These are phyloP conservation scores for Artemia sinica DNA, from an alignment of 2,888 invertebrate genomes.

Conservation along the genomic window DNA sequence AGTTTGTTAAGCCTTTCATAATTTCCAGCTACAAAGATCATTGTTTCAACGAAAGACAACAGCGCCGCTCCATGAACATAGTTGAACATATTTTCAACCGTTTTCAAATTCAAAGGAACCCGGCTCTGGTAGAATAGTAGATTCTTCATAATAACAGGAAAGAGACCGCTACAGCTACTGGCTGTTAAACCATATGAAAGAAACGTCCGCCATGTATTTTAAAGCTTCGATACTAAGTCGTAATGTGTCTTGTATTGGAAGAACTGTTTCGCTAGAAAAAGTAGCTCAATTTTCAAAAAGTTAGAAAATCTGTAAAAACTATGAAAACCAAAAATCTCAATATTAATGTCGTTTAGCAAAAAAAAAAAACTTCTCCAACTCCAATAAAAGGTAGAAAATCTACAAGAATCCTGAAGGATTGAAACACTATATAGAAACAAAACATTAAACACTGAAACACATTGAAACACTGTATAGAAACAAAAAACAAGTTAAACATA, in stretches of 20 bases:
- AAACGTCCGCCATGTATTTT: conserved; percentile 40
- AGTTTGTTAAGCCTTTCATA: not conserved
- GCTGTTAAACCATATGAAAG: conserved; percentile 38
- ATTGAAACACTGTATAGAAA: no score
- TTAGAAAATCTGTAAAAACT: no score
- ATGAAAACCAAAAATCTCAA: no score
- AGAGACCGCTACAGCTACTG: conserved; percentile 32
- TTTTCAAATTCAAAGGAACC: conserved; percentile 12
- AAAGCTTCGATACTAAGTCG: conserved; percentile 33
- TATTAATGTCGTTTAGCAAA: no score
- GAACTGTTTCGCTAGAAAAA: conserved; percentile 31
- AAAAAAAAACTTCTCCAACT: no score
- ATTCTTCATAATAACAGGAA: conserved; percentile 14
- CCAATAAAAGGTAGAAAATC: no score
- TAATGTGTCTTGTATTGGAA: conserved; percentile 30
- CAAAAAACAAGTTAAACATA: no score
- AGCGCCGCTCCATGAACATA: conserved; percentile 6
- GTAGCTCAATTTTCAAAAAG: conserved; percentile 16
- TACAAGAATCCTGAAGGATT: no score
- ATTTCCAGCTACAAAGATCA: not conserved
- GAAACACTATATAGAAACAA: no score
- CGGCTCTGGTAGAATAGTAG: conserved; percentile 11
- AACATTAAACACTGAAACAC: no score
- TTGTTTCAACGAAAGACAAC: not conserved
- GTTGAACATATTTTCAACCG: conserved; percentile 1